Evolutionary conservation across 2,113 vertebrate genomes (phyloP).

Genomic region (Ceyx cyanopectus): DNA sequence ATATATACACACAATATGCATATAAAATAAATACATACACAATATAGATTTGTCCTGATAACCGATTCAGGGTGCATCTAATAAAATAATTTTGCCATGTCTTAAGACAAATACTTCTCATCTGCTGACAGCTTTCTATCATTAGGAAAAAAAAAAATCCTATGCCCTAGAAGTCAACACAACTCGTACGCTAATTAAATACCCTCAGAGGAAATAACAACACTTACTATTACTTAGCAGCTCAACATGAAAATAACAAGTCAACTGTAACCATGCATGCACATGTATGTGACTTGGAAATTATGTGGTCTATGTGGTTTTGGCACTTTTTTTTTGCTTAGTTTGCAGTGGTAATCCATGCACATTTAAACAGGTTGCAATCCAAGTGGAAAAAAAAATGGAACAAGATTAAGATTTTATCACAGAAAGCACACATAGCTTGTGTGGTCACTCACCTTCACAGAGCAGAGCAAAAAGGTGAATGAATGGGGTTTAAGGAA

Average conservation of each 20-base stretch:
- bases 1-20: background rate
- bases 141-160: background rate
- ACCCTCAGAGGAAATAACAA: background rate
- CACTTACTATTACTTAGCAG: background rate
- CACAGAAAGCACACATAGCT: background rate
- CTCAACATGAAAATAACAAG: background rate
- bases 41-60: background rate
- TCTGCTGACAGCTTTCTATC: background rate
- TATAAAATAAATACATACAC: background rate
- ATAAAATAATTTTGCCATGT: background rate
- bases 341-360: background rate
- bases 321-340: background rate
- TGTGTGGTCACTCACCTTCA: background rate
- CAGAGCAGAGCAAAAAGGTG: background rate
- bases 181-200: background rate
- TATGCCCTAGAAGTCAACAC: background rate
- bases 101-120: background rate
- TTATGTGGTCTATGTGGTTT: accelerated
- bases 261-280: background rate
- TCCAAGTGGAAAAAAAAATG: background rate
- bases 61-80: background rate
- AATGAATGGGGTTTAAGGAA: background rate
- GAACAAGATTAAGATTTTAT: background rate
- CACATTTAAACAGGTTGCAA: background rate
- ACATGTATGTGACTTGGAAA: background rate